Evolutionary conservation across 2,113 vertebrate genomes (phyloP).

Genomic region (Sapajus apella): DNA sequence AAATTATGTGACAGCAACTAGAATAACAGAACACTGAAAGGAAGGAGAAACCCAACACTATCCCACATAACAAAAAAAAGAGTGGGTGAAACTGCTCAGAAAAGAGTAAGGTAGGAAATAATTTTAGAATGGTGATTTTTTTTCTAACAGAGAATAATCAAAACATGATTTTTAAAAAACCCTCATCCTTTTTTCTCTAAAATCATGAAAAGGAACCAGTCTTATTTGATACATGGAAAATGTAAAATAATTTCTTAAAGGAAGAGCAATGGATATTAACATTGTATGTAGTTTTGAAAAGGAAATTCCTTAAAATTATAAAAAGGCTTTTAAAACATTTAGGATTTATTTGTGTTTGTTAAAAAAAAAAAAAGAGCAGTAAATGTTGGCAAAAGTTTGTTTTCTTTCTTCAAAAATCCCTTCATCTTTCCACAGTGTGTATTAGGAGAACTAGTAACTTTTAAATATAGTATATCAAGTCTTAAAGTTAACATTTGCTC

Average conservation of each 20-base stretch:
- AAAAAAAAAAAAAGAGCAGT: neutral
- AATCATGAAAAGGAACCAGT: neutral
- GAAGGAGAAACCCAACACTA: neutral
- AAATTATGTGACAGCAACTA: neutral
- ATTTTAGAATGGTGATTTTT: neutral
- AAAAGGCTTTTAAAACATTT: neutral
- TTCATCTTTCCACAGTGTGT: neutral
- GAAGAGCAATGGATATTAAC: neutral
- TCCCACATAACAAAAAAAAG: neutral
- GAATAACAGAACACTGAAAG: neutral
- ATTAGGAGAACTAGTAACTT: neutral
- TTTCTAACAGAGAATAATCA: neutral
- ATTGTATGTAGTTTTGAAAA: neutral
- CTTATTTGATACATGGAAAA: neutral
- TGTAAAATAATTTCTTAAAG: neutral
- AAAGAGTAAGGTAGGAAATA: neutral
- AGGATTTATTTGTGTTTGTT: neutral
- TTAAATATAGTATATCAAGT: neutral
- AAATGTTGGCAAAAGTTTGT: neutral
- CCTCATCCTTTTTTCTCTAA: neutral
- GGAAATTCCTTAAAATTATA: slow-evolving; percentile 18
- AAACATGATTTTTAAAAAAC: neutral
- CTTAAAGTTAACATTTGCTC: neutral
- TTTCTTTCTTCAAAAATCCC: slow-evolving; percentile 2
- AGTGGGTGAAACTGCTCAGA: neutral